Evolutionary conservation across 2,113 vertebrate species (phyloP).

Genomic region (Daboia siamensis): DNA sequence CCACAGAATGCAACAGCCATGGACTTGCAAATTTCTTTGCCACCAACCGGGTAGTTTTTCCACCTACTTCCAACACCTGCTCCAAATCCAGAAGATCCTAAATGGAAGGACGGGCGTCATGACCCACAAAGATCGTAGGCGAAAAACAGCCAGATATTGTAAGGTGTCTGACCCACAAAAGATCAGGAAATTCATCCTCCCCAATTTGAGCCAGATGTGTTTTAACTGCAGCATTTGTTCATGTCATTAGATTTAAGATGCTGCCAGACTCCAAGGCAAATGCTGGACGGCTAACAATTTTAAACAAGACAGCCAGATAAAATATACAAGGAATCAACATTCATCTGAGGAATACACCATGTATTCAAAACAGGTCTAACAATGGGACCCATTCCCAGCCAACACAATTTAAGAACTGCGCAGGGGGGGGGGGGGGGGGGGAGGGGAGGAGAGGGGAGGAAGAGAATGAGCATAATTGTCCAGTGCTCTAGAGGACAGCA

Average conservation of each 20-base stretch:
- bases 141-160: neutral
- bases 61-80: slow-evolving; percentile 78
- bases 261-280: neutral
- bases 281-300: neutral
- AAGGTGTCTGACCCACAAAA: neutral
- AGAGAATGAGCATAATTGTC: neutral
- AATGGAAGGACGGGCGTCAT: neutral
- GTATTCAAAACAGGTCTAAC: neutral
- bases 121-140: neutral
- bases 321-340: neutral
- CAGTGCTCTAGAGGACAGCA: neutral
- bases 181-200: neutral
- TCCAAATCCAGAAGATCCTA: slow-evolving; percentile 73
- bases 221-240: neutral
- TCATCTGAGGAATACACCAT: neutral
- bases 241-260: neutral
- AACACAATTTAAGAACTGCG: neutral
- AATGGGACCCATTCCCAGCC: neutral
- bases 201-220: neutral
- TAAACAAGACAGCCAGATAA: neutral
- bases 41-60: slow-evolving; percentile 69
- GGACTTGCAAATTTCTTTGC: slow-evolving; percentile 65
- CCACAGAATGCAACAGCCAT: slow-evolving; percentile 74
- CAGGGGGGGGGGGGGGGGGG: fast-evolving
- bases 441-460: fast-evolving